Evolutionary conservation across 2,113 vertebrate species (phyloP).

Genomic region (Caracal caracal): DNA sequence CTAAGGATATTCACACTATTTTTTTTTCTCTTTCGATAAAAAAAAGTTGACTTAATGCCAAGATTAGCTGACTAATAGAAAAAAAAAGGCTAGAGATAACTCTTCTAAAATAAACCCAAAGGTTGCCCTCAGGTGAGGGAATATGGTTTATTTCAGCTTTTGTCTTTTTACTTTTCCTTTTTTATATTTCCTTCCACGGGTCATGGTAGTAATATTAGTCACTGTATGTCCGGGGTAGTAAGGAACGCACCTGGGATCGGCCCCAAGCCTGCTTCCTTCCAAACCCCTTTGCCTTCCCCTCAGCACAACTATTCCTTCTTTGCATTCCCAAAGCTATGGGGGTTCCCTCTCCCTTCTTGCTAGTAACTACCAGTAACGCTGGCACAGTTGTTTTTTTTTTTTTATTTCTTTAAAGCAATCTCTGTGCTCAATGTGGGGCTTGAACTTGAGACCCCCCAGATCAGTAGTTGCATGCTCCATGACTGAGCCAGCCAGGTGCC

Average conservation of each 20-base stretch:
- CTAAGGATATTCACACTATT: background rate
- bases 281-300: background rate
- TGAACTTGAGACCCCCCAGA: background rate
- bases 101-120: background rate
- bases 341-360: background rate
- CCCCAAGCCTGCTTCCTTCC: too few relatives aligned
- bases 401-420: background rate
- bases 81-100: background rate
- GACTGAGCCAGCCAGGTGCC: background rate
- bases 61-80: background rate
- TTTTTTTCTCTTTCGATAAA: conserved; percentile 12
- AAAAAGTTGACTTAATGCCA: background rate
- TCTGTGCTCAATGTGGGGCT: background rate
- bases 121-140: background rate
- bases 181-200: background rate
- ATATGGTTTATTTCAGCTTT: background rate
- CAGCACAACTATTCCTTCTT: background rate
- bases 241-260: too few relatives aligned
- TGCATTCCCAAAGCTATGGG: background rate
- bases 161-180: background rate
- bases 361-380: background rate
- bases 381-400: background rate
- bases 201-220: background rate
- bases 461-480: background rate
- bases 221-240: background rate